A percentile compares a stretch with the other conserved stretches of the same genome.
Conservation (phyloP, 2,888 invertebrate species). For the Sympetrum striolatum region DNA sequence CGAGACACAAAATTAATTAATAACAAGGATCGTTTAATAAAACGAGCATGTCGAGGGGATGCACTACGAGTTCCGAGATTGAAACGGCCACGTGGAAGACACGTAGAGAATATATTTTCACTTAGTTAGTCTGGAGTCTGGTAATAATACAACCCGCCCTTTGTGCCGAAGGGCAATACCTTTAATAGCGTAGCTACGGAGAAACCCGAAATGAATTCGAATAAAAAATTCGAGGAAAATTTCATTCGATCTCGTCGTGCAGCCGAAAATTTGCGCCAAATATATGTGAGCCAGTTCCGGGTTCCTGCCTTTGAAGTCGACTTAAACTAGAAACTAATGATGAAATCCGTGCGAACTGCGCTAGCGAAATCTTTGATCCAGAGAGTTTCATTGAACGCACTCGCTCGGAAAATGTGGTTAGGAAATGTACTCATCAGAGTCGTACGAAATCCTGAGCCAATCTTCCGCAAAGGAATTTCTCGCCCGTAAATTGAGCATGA, state of each 20-base stretch:
- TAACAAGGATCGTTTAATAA: too few relatives aligned
- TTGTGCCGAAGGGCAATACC: background rate
- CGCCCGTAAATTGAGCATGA: too few relatives aligned
- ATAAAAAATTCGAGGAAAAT: background rate
- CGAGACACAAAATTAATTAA: too few relatives aligned
- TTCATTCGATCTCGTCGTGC: background rate
- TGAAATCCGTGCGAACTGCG: background rate
- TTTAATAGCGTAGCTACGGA: background rate
- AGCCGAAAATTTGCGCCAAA: background rate
- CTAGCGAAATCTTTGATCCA: background rate
- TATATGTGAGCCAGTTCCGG: background rate
- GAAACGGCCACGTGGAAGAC: background rate
- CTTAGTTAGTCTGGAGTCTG: background rate
- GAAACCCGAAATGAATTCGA: background rate
- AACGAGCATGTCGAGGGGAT: too few relatives aligned
- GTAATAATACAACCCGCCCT: background rate
- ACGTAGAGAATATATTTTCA: background rate
- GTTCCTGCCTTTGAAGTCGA: background rate
- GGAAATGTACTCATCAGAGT: background rate
- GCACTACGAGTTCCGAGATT: too few relatives aligned
- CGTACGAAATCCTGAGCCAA: background rate
- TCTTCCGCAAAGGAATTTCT: background rate
- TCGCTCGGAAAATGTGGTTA: background rate
- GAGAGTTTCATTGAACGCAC: background rate
- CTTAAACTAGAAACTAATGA: background rate